Evolutionary conservation across 2,888 invertebrate species (phyloP).

Genomic region (Sesamia inferens): DNA sequence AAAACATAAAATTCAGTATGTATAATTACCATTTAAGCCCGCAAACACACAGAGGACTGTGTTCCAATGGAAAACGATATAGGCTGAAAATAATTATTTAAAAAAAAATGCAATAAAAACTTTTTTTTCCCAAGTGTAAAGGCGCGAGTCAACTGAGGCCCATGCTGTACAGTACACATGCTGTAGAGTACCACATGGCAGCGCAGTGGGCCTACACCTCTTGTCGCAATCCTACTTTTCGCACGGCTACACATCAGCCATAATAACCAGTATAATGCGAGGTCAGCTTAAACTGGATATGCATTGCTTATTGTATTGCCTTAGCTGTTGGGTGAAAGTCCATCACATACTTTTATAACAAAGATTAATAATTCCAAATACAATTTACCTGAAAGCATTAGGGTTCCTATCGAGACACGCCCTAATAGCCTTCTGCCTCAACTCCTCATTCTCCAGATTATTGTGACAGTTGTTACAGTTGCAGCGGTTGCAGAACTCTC

Average conservation of each 20-base stretch:
- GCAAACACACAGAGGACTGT: background rate
- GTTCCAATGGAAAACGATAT: background rate
- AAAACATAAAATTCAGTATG: background rate
- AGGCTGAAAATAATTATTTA: background rate
- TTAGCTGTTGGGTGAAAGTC: background rate
- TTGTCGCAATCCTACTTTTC: too few species aligned
- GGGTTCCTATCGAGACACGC: conserved; percentile 99
- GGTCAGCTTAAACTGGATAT: too few species aligned
- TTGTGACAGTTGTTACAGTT: conserved; percentile 99
- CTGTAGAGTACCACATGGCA: too few species aligned
- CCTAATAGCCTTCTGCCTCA: conserved; percentile 97
- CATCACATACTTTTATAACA: background rate
- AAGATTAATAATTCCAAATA: background rate
- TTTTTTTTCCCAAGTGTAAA: background rate
- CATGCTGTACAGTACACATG: too few species aligned
- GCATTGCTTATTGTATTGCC: too few species aligned
- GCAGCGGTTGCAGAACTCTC: conserved; percentile 99
- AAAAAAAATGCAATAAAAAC: too few species aligned
- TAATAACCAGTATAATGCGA: too few species aligned
- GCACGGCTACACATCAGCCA: too few species aligned
- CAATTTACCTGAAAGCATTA: conserved; percentile 94
- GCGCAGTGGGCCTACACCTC: too few species aligned
- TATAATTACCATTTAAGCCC: background rate
- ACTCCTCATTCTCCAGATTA: conserved; percentile 98
- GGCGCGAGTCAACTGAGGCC: too few species aligned